Evolutionary conservation across 2,113 vertebrate species (phyloP), one percentile per base, ranked within the genome.

Genomic region (Ascaphus truei): DNA sequence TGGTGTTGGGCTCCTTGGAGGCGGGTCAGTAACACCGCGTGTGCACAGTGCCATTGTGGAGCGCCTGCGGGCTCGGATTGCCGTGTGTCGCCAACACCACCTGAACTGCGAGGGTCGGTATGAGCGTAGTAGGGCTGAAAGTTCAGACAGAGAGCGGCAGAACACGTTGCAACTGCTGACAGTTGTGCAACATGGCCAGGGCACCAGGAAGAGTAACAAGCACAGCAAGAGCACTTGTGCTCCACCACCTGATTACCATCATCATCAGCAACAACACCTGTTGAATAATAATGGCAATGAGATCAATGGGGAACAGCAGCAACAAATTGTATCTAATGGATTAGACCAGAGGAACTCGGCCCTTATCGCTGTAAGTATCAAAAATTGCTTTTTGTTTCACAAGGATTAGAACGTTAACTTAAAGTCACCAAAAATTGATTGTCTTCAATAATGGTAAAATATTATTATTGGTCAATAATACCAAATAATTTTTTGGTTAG

Each of bases 1-100:
- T 79, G 87, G 84, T 68, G 79, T 76, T 71, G 84, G 89, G 58
- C 80, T 89, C 67, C 79, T 80, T 53, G 82, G 86, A 73, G 73
- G 83, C 62, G 90, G 90, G 66, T 84, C 92, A 1, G 88, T 88
- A 52, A 86, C 92, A 47, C 94, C 93, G 10, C 91, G 92, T 74
- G 88, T 94, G 71, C 95, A 96, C 88, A 95, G 90, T 75, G 95
- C 95, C 66, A 96, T 98, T 25, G 96, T 98, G 80, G 95, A 98
- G 83, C 92, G 96, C 60, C 75, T 98, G 45, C 90, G 96, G 71
- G 95, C 95, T 73, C 93, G 96, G 41, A 96, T 98, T 16, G 96
- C 95, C 75, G 83, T 93, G 50, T 98, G 94, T 84, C 88, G 96
- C 74, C 86, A 93, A 75, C 96, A 98, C 80, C 96, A 98, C 88